Percentiles rank a stretch among this genome's conserved stretches.
Evolutionary conservation across 2,797 vertebrate genomes (phyloP).

Genomic region (Graptemys geographica): DNA sequence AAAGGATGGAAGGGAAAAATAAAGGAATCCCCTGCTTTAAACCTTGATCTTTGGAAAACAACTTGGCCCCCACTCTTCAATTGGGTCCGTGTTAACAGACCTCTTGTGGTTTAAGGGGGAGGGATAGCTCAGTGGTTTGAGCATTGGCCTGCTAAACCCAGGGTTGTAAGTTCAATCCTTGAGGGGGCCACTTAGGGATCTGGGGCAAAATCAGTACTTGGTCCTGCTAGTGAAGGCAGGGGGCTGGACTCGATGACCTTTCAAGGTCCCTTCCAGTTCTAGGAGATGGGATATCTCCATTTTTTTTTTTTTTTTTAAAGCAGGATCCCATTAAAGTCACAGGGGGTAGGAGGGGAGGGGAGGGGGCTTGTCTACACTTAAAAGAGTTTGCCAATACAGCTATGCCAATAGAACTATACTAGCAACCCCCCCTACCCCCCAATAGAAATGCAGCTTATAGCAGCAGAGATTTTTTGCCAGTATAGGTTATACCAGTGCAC

Average conservation of each 20-base stretch:
- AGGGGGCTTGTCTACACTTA: not conserved
- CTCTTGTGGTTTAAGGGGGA: not conserved
- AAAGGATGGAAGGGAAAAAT: not conserved
- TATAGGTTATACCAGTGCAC: not conserved
- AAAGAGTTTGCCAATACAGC: not conserved
- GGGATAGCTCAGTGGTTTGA: too few relatives aligned
- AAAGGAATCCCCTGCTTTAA: not conserved
- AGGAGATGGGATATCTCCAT: too few relatives aligned
- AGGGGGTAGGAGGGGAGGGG: too few relatives aligned
- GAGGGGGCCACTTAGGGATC: too few relatives aligned
- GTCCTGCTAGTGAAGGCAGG: too few relatives aligned
- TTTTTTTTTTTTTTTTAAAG: too few relatives aligned
- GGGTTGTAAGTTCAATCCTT: too few relatives aligned
- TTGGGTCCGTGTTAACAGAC: not conserved
- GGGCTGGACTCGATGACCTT: too few relatives aligned
- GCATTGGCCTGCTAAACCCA: too few relatives aligned
- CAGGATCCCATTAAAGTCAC: not conserved
- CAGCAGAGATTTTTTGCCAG: not conserved
- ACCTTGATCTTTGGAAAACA: not conserved
- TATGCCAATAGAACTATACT: not conserved
- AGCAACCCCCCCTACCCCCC: not conserved
- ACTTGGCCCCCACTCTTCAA: not conserved
- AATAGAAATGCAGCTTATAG: not conserved
- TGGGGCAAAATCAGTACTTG: too few relatives aligned
- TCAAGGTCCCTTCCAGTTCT: too few relatives aligned